phyloP scores from a whole-genome alignment of 2,888 invertebrate species.

The Prosapia bicincta region DNA sequence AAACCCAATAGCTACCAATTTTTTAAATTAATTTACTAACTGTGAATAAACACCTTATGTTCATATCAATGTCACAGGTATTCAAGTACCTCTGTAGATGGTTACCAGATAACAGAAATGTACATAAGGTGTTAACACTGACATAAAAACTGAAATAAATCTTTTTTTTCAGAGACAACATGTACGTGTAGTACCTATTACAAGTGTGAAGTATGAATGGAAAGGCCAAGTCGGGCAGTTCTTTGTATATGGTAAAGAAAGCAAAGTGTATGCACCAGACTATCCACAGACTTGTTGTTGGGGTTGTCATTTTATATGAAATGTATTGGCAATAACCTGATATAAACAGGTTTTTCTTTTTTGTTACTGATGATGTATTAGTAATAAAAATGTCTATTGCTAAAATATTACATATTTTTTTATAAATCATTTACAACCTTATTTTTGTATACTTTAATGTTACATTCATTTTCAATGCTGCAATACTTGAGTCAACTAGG shows the following conservation, averaged over 20 bases:
- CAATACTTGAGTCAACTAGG: too few relatives aligned
- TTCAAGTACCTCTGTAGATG: too few relatives aligned
- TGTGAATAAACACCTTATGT: too few relatives aligned
- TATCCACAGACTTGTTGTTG: constrained; percentile 49
- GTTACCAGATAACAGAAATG: too few relatives aligned
- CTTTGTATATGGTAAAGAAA: constrained; percentile 47
- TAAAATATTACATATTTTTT: neutral
- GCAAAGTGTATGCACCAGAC: constrained; percentile 46
- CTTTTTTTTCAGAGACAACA: constrained; percentile 44
- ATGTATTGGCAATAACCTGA: neutral
- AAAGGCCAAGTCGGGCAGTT: constrained; percentile 44
- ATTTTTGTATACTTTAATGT: too few relatives aligned
- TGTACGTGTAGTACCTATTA: constrained; percentile 47
- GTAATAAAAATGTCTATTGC: neutral
- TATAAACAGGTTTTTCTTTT: neutral
- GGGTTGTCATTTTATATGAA: constrained; percentile 36
- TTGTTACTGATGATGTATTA: neutral
- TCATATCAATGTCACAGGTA: too few relatives aligned
- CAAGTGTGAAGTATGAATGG: constrained; percentile 46
- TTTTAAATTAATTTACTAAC: too few relatives aligned
- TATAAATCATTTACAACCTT: too few relatives aligned
- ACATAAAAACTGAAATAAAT: neutral
- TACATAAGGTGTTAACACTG: too few relatives aligned
- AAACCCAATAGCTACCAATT: too few relatives aligned
- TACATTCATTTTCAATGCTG: too few relatives aligned